Evolutionary conservation across 2,113 vertebrate genomes (phyloP).

Genomic region (Paracanthobrama guichenoti): DNA sequence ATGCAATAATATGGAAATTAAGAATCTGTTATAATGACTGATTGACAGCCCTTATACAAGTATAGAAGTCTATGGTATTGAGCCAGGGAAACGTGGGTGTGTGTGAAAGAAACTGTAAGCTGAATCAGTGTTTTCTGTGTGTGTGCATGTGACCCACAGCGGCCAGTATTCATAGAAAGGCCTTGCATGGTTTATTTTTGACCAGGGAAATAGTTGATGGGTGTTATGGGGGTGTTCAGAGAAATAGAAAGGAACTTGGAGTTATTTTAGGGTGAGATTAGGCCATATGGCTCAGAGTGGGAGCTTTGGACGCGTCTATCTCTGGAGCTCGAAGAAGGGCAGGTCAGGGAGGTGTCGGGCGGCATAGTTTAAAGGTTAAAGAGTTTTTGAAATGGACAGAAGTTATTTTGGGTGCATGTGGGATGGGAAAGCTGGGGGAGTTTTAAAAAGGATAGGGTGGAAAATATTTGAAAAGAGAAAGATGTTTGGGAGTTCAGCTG

Average conservation of each 20-base stretch:
- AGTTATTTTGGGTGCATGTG: slow-evolving; percentile 8
- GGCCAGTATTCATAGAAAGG: slow-evolving; percentile 13
- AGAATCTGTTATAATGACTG: neutral
- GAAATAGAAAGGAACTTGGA: neutral
- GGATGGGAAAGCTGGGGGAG: neutral
- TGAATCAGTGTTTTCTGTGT: slow-evolving; percentile 17
- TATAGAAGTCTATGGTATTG: neutral
- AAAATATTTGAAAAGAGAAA: neutral
- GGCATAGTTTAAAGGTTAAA: slow-evolving; percentile 7
- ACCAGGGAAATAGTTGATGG: neutral
- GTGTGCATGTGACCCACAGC: neutral
- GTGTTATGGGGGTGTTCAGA: slow-evolving; percentile 17
- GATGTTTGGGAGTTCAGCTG: neutral
- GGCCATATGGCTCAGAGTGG: neutral
- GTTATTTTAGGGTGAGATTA: slow-evolving; percentile 27
- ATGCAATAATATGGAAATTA: neutral
- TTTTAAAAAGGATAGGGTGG: neutral
- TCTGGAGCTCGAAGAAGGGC: neutral
- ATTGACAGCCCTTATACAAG: neutral
- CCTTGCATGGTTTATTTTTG: neutral
- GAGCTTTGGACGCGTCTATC: slow-evolving; percentile 4
- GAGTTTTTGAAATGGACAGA: neutral
- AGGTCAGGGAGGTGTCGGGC: neutral
- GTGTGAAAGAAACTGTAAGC: neutral
- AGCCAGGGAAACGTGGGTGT: slow-evolving; percentile 1